These are phyloP conservation scores for Panthera leo DNA, from an alignment of 2,113 vertebrate species.

Conservation along the genomic window DNA sequence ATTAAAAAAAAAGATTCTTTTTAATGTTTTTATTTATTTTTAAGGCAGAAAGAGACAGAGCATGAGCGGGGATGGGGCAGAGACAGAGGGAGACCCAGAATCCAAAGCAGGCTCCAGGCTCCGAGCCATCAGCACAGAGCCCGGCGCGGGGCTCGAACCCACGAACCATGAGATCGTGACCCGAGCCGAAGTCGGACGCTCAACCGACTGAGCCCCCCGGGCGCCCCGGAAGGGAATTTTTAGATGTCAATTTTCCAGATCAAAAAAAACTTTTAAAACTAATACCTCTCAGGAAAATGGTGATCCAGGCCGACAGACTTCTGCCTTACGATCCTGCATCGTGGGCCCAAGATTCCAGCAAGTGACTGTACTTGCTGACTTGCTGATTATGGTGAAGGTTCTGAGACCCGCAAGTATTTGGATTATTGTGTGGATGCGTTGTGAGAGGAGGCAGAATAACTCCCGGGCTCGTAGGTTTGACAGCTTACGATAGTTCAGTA, in stretches of 20 bases:
- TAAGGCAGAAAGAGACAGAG: too few relatives aligned
- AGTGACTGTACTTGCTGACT: not conserved
- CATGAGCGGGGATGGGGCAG: too few relatives aligned
- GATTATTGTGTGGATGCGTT: not conserved
- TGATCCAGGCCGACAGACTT: not conserved
- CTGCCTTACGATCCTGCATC: fast-evolving
- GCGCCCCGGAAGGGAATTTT: not conserved
- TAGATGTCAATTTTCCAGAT: not conserved
- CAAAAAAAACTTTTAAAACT: not conserved
- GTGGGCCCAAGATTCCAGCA: not conserved
- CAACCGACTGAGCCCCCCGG: too few relatives aligned
- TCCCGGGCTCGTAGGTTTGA: not conserved
- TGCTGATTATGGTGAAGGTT: not conserved
- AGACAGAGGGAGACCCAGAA: too few relatives aligned
- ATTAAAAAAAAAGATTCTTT: not conserved
- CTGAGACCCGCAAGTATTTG: too few relatives aligned
- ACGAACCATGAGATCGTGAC: too few relatives aligned
- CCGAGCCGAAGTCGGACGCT: too few relatives aligned
- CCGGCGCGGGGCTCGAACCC: too few relatives aligned
- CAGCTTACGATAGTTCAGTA: not conserved
- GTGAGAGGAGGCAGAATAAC: not conserved
- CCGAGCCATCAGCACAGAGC: too few relatives aligned
- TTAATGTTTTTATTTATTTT: too few relatives aligned
- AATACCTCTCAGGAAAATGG: not conserved
- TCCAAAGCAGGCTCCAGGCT: too few relatives aligned